Base-by-base conservation (phyloP, 1,140 invertebrate species). In the Anagrus nilaparvatae region DNA sequence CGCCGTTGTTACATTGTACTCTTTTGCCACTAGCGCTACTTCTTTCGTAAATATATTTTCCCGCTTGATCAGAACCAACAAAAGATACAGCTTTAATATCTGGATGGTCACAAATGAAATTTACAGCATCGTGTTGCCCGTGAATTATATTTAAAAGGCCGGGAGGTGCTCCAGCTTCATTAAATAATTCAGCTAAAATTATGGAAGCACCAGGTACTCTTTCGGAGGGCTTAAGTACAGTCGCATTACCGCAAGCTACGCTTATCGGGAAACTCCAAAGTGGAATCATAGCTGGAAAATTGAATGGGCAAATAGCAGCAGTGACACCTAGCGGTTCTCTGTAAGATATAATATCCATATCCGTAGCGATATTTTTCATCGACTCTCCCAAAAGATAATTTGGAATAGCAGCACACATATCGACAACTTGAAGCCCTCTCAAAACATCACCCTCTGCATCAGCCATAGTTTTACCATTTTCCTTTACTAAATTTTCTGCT, bases 281-380 rank as follows among this genome's bases (percentile, higher is more conserved):
- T 0, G 97, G 97, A 56, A 99, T 97, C 97, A 99, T 99, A 25
- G 96, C 95, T 1, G 97, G 96, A 66, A 99, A 99, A 68, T 94
- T 94, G 59, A 93, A 93, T 0, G 88, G 88, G 24, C 87, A 86
- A 54, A 96, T 91, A 27, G 90, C 91, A 53, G 63, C 64, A 41
- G 84, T 78, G 13, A 95, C 87, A 33, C 93, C 93, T 2, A 97
- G 67, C 1, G 96, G 94, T 18, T 90, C 60, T 51, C 89, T 81
- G 59, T 91, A 90, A 1, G 90, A 92, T 44, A 85, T 74, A 3
- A 84, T 85, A 55, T 95, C 90, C 87, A 95, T 90, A 55, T 97
- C 93, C 45, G 84, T 92, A 1, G 91, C 81, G 33, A 98, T 87
- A 44, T 89, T 86, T 41, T 84, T 76, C 47, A 97, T 75, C 4